Percentiles rank a stretch among this genome's conserved stretches.
Conservation (phyloP, 2,888 invertebrate genomes). For the Drosophila fulvimacula region DNA sequence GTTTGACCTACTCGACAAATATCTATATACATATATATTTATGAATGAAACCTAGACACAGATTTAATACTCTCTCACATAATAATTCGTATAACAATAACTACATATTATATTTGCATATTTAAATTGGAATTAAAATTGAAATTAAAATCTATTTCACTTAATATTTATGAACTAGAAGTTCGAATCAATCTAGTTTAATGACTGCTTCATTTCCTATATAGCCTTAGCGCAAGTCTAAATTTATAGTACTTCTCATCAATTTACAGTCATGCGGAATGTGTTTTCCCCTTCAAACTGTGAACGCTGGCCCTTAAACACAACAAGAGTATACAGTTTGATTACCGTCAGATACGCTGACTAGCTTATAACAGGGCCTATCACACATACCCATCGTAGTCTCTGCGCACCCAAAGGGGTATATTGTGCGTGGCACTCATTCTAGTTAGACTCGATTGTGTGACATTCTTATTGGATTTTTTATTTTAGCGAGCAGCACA, state of each 20-base stretch:
- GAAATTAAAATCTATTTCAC: neutral
- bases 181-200: no score
- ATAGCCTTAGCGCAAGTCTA: neutral
- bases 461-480: neutral
- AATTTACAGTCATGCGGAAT: slow-evolving; percentile 14
- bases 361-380: neutral
- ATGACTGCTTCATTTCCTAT: accelerated
- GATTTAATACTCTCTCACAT: no score
- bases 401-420: neutral
- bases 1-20: neutral
- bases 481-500: neutral
- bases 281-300: slow-evolving; percentile 31
- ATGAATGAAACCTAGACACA: no score
- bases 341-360: slow-evolving; percentile 9
- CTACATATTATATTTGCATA: neutral
- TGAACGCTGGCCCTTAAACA: neutral
- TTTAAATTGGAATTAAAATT: no score
- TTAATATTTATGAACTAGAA: neutral
- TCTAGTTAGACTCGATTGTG: neutral
- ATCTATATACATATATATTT: neutral
- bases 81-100: no score
- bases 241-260: neutral
- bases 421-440: neutral
- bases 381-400: neutral
- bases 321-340: neutral